Base-by-base conservation (phyloP, 2,888 invertebrate species). In the Tachina grossa region DNA sequence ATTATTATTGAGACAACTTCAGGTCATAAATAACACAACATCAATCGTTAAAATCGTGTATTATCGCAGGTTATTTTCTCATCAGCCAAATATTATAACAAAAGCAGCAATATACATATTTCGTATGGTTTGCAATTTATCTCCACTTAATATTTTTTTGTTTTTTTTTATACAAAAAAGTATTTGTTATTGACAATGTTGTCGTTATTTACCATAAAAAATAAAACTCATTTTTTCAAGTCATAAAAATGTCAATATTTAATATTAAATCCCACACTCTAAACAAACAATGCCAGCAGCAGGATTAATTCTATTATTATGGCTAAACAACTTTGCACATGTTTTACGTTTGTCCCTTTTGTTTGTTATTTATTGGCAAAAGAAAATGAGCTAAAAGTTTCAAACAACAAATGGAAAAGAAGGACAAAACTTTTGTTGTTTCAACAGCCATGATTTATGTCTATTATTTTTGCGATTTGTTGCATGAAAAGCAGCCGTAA, bases 171-270 rank as follows among this genome's bases (percentile, higher is more conserved):
- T 1, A 9, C 19, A 41, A 11, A 8, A n/a, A 9, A 39, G 10
- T 41, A 19, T 57, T 69, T 63, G 51, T 45, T 79, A 53, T 63
- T 65, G 59, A 61, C 83, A 83, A 31, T 72, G 41, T 69, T 77
- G 71, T 59, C 45, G 41, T 65, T 72, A 53, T 66, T 43, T 8
- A 59, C 16, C 49, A 74, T 63, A 55, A 74, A 61, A 14, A 45
- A 76, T 55, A 10, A 69, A 74, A 82, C 63, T 65, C 9, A 81
- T 76, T 63, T 76, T 76, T 75, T 59, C 31, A 75, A 82, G 78
- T 63, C 83, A 77, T 85, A 85, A 85, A 85, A 76, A 49, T 85
- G 85, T 83, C 85, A 83, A 85, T 83, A 68, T 79, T 71, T 39
- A 72, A 76, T 83, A 76, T 47, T 69, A 55, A 39, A 55, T 53